Evolutionary conservation across 1,140 invertebrate genomes (phyloP), one percentile per base, ranked within the genome.

Genomic region (Nasonia giraulti): DNA sequence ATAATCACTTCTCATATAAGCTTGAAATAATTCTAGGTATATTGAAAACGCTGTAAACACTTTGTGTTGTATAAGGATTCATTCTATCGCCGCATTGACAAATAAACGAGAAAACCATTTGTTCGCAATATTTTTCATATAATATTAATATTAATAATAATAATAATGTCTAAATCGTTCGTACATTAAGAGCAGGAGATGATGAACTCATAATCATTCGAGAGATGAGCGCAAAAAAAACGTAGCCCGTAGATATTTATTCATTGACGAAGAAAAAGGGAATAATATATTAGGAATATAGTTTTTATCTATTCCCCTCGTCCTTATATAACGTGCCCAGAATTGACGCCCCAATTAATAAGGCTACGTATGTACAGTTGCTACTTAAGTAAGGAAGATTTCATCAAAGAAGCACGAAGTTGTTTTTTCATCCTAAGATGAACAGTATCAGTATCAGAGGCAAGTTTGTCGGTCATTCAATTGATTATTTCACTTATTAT

Each of bases 221-320:
- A 50, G n/a, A 23, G 17, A 47, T 23, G 31, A 74, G 71, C 17
- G 11, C 1, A 75, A 71, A 71, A 71, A 71, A 50, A 50, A 33
- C 68, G 14, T 71, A 71, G 68, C 31, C 10, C 68, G 68, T n/a
- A 76, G 74, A 62, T 79, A 37, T 33, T 62, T 79, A 66, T 79
- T 66, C 31, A 79, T 66, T 31, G 31, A n/a, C 5, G 23, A 33
- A 44, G 68, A 69, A 73, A 81, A 33, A 50, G 68, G 10, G 17
- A 80, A 55, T 73, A 81, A 73, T 73, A 47, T 33, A 44, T 44
- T 83, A 76, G 55, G 73, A 68, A 76, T 83, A 83, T 83, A 83
- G 73, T 2, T 83, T 76, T 83, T 68, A 33, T 82, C 55, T 83
- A 83, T 83, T 83, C 37, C 20, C 33, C 81, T 76, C 55, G 7